Evolutionary conservation across 2,797 vertebrate genomes (phyloP).

Genomic region (Acrossocheilus fasciatus): DNA sequence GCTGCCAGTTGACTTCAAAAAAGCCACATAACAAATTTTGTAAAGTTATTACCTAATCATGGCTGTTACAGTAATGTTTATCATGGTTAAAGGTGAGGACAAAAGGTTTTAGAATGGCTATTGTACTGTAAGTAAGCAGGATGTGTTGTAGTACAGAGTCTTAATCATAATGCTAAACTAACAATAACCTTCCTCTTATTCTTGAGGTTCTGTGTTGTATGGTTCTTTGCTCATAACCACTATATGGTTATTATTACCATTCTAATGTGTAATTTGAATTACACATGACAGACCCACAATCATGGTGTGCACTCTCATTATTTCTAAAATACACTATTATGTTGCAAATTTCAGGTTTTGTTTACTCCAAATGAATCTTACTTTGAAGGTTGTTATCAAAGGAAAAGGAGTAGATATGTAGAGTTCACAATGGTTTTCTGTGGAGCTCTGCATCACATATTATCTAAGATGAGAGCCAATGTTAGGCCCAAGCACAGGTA

Average conservation of each 20-base stretch:
- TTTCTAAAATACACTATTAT: neutral
- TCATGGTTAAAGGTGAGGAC: neutral
- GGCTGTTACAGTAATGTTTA: neutral
- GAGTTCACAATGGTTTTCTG: neutral
- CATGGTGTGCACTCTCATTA: neutral
- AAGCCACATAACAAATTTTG: neutral
- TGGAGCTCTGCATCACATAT: neutral
- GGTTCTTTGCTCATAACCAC: neutral
- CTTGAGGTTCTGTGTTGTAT: neutral
- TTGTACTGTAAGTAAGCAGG: neutral
- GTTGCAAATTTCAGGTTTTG: conserved; percentile 1
- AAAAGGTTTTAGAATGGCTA: neutral
- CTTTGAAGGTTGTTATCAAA: neutral
- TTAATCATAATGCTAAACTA: neutral
- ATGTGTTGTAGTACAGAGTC: neutral
- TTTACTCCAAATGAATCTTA: neutral
- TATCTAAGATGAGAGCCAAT: neutral
- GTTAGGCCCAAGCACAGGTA: neutral
- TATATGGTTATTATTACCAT: conserved; percentile 8
- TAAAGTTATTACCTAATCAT: neutral
- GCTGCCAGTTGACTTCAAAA: neutral
- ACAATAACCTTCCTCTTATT: neutral
- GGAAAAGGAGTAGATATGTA: neutral
- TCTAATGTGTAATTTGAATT: conserved; percentile 9
- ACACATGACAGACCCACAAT: neutral